phyloP scores from a whole-genome alignment of 2,113 vertebrate species.

The Python bivittatus region DNA sequence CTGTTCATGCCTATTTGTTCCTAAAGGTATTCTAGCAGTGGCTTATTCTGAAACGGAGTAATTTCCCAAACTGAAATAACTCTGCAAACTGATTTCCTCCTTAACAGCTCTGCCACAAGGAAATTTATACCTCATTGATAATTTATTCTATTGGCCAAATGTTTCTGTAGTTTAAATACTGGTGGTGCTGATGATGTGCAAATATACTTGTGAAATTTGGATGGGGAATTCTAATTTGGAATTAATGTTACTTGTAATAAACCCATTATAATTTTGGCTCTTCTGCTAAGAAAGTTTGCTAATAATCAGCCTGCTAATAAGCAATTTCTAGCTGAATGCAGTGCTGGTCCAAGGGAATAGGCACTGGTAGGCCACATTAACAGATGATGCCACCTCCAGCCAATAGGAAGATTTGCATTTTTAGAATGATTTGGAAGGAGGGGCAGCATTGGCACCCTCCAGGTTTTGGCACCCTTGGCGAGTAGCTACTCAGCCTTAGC shows the following conservation, averaged over 20 bases:
- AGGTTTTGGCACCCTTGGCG: not conserved
- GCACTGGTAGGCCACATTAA: not conserved
- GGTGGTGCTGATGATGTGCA: not conserved
- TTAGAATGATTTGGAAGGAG: not conserved
- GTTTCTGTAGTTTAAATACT: not conserved
- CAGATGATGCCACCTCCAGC: not conserved
- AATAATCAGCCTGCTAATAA: not conserved
- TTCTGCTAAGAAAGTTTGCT: not conserved
- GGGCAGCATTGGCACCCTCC: not conserved
- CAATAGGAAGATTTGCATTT: not conserved
- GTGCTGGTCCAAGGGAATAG: not conserved
- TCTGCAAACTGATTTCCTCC: not conserved
- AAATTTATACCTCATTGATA: not conserved
- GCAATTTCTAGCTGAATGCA: not conserved
- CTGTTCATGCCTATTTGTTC: not conserved
- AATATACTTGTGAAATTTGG: not conserved
- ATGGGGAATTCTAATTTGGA: not conserved
- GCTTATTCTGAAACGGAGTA: not conserved
- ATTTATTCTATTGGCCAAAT: not conserved
- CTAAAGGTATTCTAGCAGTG: not conserved
- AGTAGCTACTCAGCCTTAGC: not conserved
- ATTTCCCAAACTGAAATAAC: not conserved
- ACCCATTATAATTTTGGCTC: not conserved
- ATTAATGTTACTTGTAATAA: not conserved
- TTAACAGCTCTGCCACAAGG: not conserved